Percentiles rank a stretch among this genome's conserved stretches.
phyloP scores from a whole-genome alignment of 2,113 vertebrate genomes.

The Pelobates fuscus region DNA sequence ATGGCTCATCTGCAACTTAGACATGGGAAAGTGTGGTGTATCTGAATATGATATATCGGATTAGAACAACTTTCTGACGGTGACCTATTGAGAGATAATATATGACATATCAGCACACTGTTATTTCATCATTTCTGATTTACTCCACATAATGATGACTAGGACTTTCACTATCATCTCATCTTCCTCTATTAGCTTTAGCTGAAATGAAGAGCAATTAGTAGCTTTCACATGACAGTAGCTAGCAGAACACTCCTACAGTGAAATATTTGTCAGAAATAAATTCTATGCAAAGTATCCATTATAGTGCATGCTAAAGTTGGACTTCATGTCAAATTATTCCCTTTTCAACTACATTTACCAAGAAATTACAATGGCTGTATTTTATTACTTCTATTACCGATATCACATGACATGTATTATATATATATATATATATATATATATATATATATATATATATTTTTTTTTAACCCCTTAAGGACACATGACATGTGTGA shows the following conservation, averaged over 20 bases:
- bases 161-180: not conserved
- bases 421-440: not conserved
- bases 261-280: not conserved
- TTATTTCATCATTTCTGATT: constrained; percentile 1
- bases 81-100: not conserved
- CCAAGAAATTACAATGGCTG: not conserved
- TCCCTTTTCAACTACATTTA: too few species aligned
- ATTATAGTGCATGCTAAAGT: not conserved
- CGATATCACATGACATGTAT: too few species aligned
- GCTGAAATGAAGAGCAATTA: constrained; percentile 10
- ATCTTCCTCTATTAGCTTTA: not conserved
- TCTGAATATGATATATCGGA: too few species aligned
- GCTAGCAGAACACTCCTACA: not conserved
- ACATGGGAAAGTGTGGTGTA: too few species aligned
- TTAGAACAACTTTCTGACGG: not conserved
- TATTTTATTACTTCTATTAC: too few species aligned
- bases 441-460: not conserved
- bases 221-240: constrained; percentile 4
- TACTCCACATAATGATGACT: constrained; percentile 5
- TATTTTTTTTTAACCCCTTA: too few species aligned
- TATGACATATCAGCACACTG: not conserved
- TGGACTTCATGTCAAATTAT: not conserved
- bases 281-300: not conserved
- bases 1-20: too few species aligned
- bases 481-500: too few species aligned